Evolutionary conservation across 2,888 invertebrate genomes (phyloP).

Genomic region (Heteropelma amictum): DNA sequence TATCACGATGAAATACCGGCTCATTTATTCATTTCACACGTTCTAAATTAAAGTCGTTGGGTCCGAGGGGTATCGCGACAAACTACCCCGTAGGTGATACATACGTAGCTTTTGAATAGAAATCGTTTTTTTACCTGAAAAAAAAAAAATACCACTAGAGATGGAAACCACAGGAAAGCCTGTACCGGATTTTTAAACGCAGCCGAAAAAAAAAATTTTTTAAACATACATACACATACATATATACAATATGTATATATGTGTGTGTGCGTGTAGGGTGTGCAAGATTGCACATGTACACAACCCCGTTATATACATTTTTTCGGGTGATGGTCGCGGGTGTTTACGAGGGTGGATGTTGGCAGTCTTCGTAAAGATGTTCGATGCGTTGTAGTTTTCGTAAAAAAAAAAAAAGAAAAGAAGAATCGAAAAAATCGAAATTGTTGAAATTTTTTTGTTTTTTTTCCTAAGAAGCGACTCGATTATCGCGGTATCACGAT

Average conservation of each 20-base stretch:
- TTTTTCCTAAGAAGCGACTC: conserved; percentile 14
- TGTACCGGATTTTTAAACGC: conserved; percentile 24
- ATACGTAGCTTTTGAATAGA: conserved; percentile 22
- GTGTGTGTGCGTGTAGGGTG: neutral
- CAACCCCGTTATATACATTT: conserved; percentile 20
- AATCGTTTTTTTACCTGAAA: conserved; percentile 44
- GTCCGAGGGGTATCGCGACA: conserved; percentile 16
- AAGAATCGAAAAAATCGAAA: neutral
- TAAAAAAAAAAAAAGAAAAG: neutral
- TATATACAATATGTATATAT: neutral
- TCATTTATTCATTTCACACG: conserved; percentile 32
- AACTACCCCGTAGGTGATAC: conserved; percentile 12
- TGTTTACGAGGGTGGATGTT: conserved; percentile 20
- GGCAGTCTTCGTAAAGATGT: conserved; percentile 22
- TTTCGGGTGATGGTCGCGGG: conserved; percentile 14
- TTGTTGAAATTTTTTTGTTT: conserved; percentile 21
- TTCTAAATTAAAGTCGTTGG: conserved; percentile 21
- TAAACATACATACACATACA: conserved; percentile 21
- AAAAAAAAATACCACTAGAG: conserved; percentile 7
- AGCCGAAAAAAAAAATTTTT: conserved; percentile 1
- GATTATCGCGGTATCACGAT: conserved; percentile 27
- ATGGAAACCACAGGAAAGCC: neutral
- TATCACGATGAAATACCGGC: conserved; percentile 14
- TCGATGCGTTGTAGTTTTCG: conserved; percentile 26
- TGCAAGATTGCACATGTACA: neutral